Evolutionary conservation across 2,888 invertebrate genomes (phyloP).

Genomic region (Laothoe populi): DNA sequence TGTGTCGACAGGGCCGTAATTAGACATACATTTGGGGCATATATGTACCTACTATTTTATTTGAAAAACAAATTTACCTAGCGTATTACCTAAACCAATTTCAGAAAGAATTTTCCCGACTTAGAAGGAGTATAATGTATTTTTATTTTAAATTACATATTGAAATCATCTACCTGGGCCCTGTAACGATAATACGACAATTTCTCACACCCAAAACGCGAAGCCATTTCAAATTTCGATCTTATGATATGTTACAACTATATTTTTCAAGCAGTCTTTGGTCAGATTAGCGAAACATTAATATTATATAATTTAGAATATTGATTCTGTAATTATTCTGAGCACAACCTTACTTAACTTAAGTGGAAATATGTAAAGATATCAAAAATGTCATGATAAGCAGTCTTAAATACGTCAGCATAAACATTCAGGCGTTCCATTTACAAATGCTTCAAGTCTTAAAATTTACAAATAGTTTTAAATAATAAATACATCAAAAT

Average conservation of each 20-base stretch:
- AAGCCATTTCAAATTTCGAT: conserved; percentile 38
- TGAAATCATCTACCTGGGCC: neutral
- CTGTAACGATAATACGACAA: neutral
- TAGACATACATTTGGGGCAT: neutral
- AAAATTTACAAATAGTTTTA: conserved; percentile 10
- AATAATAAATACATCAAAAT: conserved; percentile 18
- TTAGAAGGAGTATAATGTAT: too few species aligned
- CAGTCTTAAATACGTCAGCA: conserved; percentile 41
- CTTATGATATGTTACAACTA: conserved; percentile 61
- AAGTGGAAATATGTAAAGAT: conserved; percentile 34
- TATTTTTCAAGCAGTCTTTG: conserved; percentile 69
- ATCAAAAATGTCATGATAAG: conserved; percentile 40
- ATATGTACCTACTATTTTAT: neutral
- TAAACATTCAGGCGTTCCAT: conserved; percentile 23
- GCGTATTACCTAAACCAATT: neutral
- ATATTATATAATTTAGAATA: conserved; percentile 25
- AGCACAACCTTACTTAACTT: conserved; percentile 47
- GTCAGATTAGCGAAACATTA: conserved; percentile 54
- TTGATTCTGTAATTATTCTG: conserved; percentile 31
- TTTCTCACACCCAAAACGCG: conserved; percentile 26
- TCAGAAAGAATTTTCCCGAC: too few species aligned
- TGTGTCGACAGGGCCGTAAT: conserved; percentile 30
- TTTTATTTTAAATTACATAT: too few species aligned
- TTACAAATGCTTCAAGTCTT: conserved; percentile 26
- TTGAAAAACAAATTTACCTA: neutral